Base-by-base conservation (phyloP, 1,140 invertebrate genomes). In the Leptonema lineaticorne region DNA sequence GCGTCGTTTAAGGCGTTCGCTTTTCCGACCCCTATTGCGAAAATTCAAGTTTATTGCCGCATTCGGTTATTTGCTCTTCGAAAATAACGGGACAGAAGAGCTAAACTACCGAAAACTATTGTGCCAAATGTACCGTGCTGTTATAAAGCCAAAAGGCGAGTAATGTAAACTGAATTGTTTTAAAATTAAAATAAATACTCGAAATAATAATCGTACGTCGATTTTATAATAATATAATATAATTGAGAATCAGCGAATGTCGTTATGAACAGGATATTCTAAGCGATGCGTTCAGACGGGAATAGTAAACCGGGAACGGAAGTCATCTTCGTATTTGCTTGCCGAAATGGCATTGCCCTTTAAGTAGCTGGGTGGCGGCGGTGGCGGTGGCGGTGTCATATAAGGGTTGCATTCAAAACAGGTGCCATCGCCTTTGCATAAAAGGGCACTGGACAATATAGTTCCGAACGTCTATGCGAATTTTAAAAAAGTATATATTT, bases 361-460 rank as follows among this genome's bases (percentile, higher is more conserved):
- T 53, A 20, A 20, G 16, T 41, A 2, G n/a, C n/a, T n/a, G n/a
- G n/a, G n/a, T 59, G 57, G 30, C 14, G 30, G n/a, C 20, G 9
- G 28, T 33, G 26, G n/a, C 11, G 24, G n/a, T 20, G 57, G 57
- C n/a, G 20, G 33, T 33, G 28, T 33, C 57, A 59, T 14, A 59
- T 29, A 22, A 37, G 57, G 28, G 27, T 11, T 59, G 57, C 57
- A 59, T 59, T 59, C 24, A n/a, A 59, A 59, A 22, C 57, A 59
- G 53, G 53, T 16, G 57, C 11, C 27, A 20, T 20, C 28, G 28
- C 30, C 20, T 30, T 16, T 33, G 14, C 50, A 53, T 14, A 53
- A 53, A 53, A 53, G 50, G 37, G n/a, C n/a, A n/a, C n/a, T n/a
- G n/a, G n/a, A n/a, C n/a, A 45, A 4, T 4, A 45, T 45, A 3